These are phyloP conservation scores for Syrmaticus mikado DNA, from an alignment of 2,113 vertebrate genomes.

Conservation along the genomic window DNA sequence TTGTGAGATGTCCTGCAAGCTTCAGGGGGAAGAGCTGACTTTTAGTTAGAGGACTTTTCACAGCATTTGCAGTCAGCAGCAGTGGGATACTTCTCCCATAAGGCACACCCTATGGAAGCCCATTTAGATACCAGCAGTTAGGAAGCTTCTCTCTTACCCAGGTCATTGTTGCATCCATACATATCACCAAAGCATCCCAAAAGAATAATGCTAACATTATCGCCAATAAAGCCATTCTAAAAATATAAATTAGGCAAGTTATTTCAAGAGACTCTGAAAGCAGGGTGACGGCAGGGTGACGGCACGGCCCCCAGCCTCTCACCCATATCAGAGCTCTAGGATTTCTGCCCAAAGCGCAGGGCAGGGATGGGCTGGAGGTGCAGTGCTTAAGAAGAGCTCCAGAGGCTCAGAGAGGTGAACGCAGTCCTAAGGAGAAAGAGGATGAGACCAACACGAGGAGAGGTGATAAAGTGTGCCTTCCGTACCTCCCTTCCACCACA, in stretches of 20 bases:
- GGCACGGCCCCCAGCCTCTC: not conserved
- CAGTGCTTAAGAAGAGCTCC: not conserved
- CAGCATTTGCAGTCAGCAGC: not conserved
- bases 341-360: not conserved
- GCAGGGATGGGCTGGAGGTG: not conserved
- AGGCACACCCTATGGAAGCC: not conserved
- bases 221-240: not conserved
- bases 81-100: not conserved
- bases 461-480: accelerated
- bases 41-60: not conserved
- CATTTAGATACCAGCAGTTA: not conserved
- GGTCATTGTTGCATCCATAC: slow-evolving; percentile 6
- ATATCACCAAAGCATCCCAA: slow-evolving; percentile 15
- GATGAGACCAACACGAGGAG: not conserved
- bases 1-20: not conserved
- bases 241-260: not conserved
- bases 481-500: not conserved
- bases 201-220: not conserved
- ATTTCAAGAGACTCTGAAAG: slow-evolving; percentile 12
- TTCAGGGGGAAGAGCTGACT: not conserved
- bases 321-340: not conserved
- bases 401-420: not conserved
- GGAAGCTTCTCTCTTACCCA: not conserved
- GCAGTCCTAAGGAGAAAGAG: not conserved
- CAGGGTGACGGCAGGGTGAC: not conserved